These are phyloP conservation scores for Diploscapter pachys DNA, from an alignment of 1,140 invertebrate genomes.

Conservation along the genomic window DNA sequence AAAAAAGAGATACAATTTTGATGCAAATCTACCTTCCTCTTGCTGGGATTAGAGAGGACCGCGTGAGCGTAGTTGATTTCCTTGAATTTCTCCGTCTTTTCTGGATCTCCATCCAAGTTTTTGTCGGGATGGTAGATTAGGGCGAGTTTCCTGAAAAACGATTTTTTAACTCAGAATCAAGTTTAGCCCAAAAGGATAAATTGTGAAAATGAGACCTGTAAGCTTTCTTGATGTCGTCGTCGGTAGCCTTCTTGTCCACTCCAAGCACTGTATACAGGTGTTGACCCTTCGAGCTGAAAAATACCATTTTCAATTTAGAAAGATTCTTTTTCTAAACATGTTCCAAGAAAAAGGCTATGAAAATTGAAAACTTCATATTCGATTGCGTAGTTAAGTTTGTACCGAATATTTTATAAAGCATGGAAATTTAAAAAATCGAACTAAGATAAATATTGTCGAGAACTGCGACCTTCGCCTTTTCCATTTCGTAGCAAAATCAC, in stretches of 20 bases:
- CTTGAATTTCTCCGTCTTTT: constrained; percentile 60
- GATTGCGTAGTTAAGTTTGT: too few relatives aligned
- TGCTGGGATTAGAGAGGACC: constrained; percentile 61
- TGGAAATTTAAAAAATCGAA: neutral
- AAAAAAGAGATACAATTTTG: neutral
- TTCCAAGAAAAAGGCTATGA: neutral
- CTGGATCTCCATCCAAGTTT: constrained; percentile 65
- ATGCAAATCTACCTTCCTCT: constrained; percentile 54
- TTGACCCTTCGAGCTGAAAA: constrained; percentile 38
- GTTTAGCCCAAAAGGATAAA: neutral
- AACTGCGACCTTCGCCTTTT: neutral
- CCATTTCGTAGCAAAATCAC: neutral
- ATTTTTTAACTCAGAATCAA: constrained; percentile 59
- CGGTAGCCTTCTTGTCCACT: constrained; percentile 74
- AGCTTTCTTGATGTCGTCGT: constrained; percentile 85
- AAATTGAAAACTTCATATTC: neutral
- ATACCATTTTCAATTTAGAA: neutral
- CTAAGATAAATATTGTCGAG: too few relatives aligned
- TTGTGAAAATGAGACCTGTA: neutral
- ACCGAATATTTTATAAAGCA: neutral
- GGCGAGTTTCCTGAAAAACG: constrained; percentile 82
- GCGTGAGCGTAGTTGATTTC: constrained; percentile 63
- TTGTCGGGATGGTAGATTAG: constrained; percentile 96
- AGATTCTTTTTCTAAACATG: neutral
- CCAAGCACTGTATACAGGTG: constrained; percentile 81